These are phyloP conservation scores for Larimichthys polyactis DNA, from an alignment of 2,113 vertebrate genomes.

Conservation along the genomic window DNA sequence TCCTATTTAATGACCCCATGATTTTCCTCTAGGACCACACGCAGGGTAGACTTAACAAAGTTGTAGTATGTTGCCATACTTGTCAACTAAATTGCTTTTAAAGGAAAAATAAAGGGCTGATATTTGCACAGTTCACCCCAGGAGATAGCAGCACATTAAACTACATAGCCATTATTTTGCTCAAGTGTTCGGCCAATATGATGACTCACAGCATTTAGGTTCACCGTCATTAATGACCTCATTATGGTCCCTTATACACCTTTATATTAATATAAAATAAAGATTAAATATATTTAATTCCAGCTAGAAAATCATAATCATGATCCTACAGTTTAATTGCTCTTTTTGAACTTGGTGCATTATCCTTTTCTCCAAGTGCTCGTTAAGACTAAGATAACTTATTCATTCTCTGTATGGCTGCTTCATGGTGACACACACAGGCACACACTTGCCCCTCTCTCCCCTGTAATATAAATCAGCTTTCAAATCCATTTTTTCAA, in stretches of 20 bases:
- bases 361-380: constrained; percentile 15
- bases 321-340: not conserved
- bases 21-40: not conserved
- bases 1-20: not conserved
- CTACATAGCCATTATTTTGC: not conserved
- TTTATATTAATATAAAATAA: not conserved
- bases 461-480: constrained; percentile 4
- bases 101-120: not conserved
- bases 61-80: not conserved
- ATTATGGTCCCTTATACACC: not conserved
- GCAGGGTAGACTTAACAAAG: not conserved
- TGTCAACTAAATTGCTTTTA: not conserved
- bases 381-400: constrained; percentile 18
- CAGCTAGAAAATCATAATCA: not conserved
- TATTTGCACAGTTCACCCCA: not conserved
- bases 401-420: not conserved
- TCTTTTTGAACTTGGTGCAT: not conserved
- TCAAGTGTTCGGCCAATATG: not conserved
- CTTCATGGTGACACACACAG: not conserved
- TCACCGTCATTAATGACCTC: not conserved
- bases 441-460: not conserved
- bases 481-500: constrained; percentile 49
- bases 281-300: not conserved
- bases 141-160: not conserved
- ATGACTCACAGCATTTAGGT: not conserved